These are phyloP conservation scores for Amaurobius ferox DNA, from an alignment of 2,888 invertebrate genomes.

Conservation along the genomic window DNA sequence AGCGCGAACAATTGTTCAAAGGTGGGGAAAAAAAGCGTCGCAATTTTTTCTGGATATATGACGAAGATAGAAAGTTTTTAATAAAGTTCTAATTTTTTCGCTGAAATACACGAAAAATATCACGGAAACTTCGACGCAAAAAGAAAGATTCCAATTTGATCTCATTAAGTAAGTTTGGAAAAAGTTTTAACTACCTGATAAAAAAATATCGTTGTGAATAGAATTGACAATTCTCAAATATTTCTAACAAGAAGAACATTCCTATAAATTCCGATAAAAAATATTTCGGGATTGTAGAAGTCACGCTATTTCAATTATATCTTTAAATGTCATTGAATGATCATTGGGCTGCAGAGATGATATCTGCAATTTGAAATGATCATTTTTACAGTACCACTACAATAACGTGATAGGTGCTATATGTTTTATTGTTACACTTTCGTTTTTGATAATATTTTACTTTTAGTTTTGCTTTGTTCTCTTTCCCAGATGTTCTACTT, in stretches of 20 bases:
- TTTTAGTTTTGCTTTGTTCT: conserved; percentile 20
- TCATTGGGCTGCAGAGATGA: too few species aligned
- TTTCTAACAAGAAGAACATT: background rate
- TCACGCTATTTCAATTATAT: background rate
- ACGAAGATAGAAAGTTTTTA: conserved; percentile 13
- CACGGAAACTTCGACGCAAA: background rate
- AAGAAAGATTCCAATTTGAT: conserved; percentile 3
- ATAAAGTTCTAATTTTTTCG: background rate
- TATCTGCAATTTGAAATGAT: conserved; percentile 35
- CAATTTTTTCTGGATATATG: conserved; percentile 35
- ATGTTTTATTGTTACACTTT: conserved; percentile 19
- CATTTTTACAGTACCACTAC: conserved; percentile 22
- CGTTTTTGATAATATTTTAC: background rate
- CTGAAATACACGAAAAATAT: background rate
- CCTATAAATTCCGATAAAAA: background rate
- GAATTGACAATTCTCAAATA: background rate
- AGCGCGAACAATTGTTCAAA: conserved; percentile 56
- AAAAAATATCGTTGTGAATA: background rate
- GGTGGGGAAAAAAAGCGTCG: conserved; percentile 51
- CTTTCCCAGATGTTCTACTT: background rate
- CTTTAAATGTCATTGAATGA: background rate
- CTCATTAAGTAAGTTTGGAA: conserved; percentile 9
- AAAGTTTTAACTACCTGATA: conserved; percentile 7
- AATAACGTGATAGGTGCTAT: conserved; percentile 29
- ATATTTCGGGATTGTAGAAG: background rate